Base-by-base conservation (phyloP, 2,888 invertebrate genomes). In the Emmelina monodactyla region DNA sequence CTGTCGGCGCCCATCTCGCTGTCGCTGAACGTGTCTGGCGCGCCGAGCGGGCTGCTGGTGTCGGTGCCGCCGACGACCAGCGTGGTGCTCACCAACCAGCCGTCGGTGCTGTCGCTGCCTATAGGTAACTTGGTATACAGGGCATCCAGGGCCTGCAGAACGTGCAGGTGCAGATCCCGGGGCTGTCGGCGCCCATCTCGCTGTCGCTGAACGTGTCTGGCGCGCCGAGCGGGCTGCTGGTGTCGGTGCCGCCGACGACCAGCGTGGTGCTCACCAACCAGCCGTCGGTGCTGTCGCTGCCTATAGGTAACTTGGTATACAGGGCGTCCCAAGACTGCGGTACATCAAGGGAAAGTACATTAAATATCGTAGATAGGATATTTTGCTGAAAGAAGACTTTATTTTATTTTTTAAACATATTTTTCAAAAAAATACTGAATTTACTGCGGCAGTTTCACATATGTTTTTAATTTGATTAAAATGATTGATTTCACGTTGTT, bases 1-100 rank as follows among this genome's bases (percentile, higher is more conserved):
- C 84, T 93, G 37, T 85, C 91, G n/a, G 91, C 92, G 47, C 92
- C 92, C 3, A 91, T 93, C 49, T 92, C 92, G 33, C 72, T 91
- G 51, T 88, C 89, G 28, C 68, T 91, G 40, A 88, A 86, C 50
- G 86, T 88, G 43, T 88, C 90, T 25, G 85, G 88, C 19, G 84
- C 88, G 22, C 81, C 82, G 5, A 78, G 76, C 33, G 87, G 87
- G 32, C 76, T 88, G 38, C 75, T 88, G 38, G 88, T 88, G 37
- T 87, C 88, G 28, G 85, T 88, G 41, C 88, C 88, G 37, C 67
- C 81, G 32, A 69, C 82, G 36, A 68, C 73, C 2, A 69, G 76
- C 36, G 83, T 66, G 19, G 78, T 71, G 47, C 79, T 60, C 55
- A 76, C 58, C 44, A 85, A 64, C 66, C 85, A 61, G 69, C 79